Evolutionary conservation across 2,888 invertebrate species (phyloP).

Genomic region (Entomobrya proxima): DNA sequence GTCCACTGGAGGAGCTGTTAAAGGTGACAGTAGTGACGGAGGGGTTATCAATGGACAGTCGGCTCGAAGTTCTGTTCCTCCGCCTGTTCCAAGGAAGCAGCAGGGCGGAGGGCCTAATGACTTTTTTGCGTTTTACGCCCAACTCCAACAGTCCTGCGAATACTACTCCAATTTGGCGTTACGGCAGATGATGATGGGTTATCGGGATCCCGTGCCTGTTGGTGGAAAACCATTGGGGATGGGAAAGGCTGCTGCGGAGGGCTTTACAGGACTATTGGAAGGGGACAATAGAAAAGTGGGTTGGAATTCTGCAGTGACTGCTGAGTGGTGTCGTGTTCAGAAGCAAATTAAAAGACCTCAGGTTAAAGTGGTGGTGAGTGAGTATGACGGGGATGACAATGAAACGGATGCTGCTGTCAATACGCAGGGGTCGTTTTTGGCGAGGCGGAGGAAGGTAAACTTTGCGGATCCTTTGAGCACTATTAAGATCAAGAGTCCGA

Average conservation of each 20-base stretch:
- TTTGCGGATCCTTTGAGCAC: slow-evolving; percentile 27
- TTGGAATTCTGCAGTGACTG: not conserved
- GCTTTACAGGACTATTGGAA: not conserved
- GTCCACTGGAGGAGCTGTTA: no score
- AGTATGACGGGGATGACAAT: not conserved
- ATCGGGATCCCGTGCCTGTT: not conserved
- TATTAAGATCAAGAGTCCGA: slow-evolving; percentile 16
- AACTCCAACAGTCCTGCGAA: slow-evolving; percentile 16
- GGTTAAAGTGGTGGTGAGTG: not conserved
- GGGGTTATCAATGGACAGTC: not conserved
- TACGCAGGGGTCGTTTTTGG: not conserved
- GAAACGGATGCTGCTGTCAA: not conserved
- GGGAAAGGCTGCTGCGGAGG: no score
- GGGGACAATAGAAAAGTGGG: not conserved
- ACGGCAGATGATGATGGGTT: not conserved
- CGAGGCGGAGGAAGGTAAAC: slow-evolving; percentile 1
- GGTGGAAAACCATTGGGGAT: no score
- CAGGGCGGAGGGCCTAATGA: not conserved
- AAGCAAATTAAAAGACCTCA: not conserved
- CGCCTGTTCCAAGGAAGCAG: not conserved
- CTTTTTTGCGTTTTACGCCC: slow-evolving; percentile 8
- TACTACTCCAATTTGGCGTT: slow-evolving; percentile 19
- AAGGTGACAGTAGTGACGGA: not conserved
- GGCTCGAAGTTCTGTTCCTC: not conserved
- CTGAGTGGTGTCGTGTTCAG: not conserved